Conservation (phyloP, 2,797 vertebrate species). For the Notamacropus eugenii region DNA sequence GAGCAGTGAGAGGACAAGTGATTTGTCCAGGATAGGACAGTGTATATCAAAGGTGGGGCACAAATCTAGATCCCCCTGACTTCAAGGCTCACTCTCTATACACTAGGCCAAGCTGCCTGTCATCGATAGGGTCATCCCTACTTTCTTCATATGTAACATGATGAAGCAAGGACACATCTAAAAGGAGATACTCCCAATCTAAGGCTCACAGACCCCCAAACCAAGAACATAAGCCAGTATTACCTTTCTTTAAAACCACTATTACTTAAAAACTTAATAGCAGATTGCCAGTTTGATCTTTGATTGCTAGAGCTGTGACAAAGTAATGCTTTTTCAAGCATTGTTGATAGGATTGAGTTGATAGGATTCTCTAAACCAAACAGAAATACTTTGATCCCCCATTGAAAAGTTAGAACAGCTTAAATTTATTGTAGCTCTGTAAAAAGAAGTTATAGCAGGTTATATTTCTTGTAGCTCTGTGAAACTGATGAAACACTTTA, state of each 20-base stretch:
- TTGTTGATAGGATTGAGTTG: not conserved
- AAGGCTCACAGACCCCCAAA: not conserved
- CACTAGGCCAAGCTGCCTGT: not conserved
- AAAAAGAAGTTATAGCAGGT: not conserved
- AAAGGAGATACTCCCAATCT: not conserved
- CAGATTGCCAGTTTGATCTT: not conserved
- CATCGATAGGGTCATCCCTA: not conserved
- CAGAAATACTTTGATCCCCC: slow-evolving; percentile 56
- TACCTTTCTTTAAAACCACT: not conserved
- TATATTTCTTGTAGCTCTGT: not conserved
- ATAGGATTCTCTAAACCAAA: slow-evolving; percentile 39
- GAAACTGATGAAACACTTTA: not conserved
- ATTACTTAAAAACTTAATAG: not conserved
- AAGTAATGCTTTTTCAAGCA: not conserved
- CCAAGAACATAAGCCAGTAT: not conserved
- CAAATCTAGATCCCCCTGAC: not conserved
- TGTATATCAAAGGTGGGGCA: not conserved
- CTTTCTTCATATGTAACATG: not conserved
- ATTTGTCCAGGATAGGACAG: not conserved
- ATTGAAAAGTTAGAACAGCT: slow-evolving; percentile 23
- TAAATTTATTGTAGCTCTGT: not conserved
- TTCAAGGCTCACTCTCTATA: not conserved
- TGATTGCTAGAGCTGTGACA: slow-evolving; percentile 1
- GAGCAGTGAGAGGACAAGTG: not conserved
- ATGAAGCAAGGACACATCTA: not conserved